These are phyloP conservation scores for Bos javanicus DNA, from an alignment of 2,113 vertebrate genomes.

Conservation along the genomic window DNA sequence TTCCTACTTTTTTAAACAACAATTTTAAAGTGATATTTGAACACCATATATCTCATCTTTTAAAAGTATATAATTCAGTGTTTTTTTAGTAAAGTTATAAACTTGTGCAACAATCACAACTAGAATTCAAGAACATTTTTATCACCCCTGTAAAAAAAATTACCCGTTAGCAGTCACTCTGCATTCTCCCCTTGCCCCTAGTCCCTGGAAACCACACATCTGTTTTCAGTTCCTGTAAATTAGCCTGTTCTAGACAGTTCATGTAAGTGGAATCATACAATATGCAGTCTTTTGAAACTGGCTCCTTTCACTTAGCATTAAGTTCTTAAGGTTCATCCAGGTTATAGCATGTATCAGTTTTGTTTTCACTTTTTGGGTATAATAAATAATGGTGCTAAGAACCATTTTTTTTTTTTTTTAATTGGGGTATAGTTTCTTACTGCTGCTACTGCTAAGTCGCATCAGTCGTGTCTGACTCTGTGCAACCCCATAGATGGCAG, in stretches of 20 bases:
- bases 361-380: background rate
- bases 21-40: background rate
- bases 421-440: background rate
- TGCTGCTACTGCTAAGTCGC: too few relatives aligned
- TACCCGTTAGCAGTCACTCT: background rate
- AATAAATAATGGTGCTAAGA: background rate
- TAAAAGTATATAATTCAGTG: background rate
- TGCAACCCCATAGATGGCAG: too few relatives aligned
- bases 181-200: background rate
- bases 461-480: too few relatives aligned
- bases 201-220: background rate
- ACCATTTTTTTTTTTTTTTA: background rate
- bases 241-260: background rate
- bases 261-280: background rate
- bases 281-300: background rate
- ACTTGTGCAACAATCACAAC: background rate
- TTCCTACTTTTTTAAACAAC: background rate
- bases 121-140: background rate
- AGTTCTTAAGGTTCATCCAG: background rate
- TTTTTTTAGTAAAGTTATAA: background rate
- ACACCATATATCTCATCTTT: background rate
- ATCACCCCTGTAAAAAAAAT: background rate
- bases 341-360: background rate
- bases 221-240: background rate
- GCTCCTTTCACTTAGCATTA: background rate